A percentile compares a stretch with the other conserved stretches of the same genome.
phyloP scores from a whole-genome alignment of 2,113 vertebrate species.

The Laticauda colubrina region DNA sequence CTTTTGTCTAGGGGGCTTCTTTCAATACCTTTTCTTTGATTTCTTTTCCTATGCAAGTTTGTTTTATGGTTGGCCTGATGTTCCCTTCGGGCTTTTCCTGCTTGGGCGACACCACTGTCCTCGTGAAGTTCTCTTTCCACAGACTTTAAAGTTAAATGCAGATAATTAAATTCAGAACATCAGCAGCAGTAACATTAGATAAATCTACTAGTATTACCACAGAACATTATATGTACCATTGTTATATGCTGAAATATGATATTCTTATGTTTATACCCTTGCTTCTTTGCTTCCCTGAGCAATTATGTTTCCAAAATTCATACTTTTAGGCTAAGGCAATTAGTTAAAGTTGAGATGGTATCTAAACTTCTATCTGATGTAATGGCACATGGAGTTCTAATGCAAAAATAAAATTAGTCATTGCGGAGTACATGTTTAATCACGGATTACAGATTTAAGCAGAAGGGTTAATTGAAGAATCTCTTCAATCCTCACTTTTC shows the following conservation, averaged over 20 bases:
- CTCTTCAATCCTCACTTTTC: background rate
- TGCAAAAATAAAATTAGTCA: background rate
- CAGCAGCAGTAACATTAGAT: background rate
- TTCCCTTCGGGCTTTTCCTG: no score
- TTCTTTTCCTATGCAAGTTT: no score
- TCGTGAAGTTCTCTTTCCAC: no score
- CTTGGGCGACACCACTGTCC: no score
- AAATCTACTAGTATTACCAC: background rate
- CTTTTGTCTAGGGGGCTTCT: no score
- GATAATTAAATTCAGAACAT: constrained; percentile 4
- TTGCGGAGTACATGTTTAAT: background rate
- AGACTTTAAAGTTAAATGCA: background rate
- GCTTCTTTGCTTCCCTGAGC: background rate
- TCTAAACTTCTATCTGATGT: background rate
- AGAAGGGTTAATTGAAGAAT: background rate
- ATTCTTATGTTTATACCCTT: background rate
- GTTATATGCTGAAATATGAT: background rate
- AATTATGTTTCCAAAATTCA: background rate
- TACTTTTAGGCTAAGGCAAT: background rate
- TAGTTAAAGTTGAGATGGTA: background rate
- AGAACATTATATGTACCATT: no score
- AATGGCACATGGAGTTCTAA: background rate
- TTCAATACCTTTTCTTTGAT: no score
- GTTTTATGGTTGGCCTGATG: no score
- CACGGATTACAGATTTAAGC: background rate